Evolutionary conservation across 64 coral and sea anemone species (phyloP).

Genomic region (Stylophora pistillata): DNA sequence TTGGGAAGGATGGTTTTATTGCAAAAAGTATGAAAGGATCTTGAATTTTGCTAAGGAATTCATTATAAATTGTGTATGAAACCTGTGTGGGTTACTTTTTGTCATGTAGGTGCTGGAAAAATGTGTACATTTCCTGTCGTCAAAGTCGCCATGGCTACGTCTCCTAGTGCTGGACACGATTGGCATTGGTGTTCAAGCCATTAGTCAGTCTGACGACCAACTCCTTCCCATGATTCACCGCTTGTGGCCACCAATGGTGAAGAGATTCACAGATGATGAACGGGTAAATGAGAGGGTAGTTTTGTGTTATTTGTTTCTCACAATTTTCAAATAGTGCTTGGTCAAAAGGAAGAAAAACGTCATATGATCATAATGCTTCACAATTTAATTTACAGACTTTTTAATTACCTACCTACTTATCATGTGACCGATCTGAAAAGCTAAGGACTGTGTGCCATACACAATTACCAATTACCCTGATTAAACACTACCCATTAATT

Average conservation of each 20-base stretch:
- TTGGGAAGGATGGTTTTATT: no score
- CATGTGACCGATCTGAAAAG: no score
- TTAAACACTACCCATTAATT: no score
- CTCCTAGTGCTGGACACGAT: conserved; percentile 84
- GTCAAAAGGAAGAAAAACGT: no score
- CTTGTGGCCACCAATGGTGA: conserved; percentile 82
- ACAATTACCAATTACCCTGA: no score
- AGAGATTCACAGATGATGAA: conserved; percentile 76
- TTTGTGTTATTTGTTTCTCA: neutral
- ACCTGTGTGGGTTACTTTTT: neutral
- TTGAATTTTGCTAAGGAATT: no score
- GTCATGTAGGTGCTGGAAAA: conserved; percentile 80
- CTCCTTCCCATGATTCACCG: conserved; percentile 95
- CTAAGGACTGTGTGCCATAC: no score
- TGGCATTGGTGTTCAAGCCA: conserved; percentile 53
- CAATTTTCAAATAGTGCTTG: no score
- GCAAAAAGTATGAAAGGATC: no score
- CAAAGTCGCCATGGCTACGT: conserved; percentile 72
- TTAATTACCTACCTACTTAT: no score
- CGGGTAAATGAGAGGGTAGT: conserved; percentile 45
- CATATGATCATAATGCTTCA: no score
- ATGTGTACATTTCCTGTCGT: conserved; percentile 88
- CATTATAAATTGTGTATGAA: neutral
- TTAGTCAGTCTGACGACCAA: conserved; percentile 75
- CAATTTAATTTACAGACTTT: no score